These are phyloP conservation scores for Ips typographus DNA, from an alignment of 1,140 invertebrate genomes.

Conservation along the genomic window DNA sequence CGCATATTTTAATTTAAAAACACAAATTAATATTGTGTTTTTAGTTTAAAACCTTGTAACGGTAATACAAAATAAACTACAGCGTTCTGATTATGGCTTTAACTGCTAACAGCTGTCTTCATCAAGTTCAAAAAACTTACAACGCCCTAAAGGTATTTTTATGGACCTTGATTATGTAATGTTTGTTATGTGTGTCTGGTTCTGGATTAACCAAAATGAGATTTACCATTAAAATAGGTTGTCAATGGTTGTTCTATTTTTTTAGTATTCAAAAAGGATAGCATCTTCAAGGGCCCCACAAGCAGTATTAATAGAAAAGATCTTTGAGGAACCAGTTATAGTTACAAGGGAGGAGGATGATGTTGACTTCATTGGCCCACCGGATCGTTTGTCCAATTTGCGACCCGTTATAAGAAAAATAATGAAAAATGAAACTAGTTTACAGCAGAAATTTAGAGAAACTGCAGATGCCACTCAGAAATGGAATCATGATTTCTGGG, in stretches of 20 bases:
- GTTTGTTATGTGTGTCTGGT: too few species aligned
- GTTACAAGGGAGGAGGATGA: conserved; percentile 43
- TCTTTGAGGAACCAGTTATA: conserved; percentile 42
- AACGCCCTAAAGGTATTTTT: too few species aligned
- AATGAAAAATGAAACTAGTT: conserved; percentile 62
- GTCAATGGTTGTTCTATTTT: background rate
- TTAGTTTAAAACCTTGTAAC: too few species aligned
- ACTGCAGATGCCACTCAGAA: conserved; percentile 67
- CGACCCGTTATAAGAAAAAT: conserved; percentile 68
- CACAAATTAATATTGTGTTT: too few species aligned
- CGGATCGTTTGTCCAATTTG: conserved; percentile 76
- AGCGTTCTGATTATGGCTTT: too few species aligned
- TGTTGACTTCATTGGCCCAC: conserved; percentile 68
- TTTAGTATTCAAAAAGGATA: conserved; percentile 24
- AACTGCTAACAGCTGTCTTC: too few species aligned
- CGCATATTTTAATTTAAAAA: too few species aligned
- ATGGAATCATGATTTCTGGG: conserved; percentile 85
- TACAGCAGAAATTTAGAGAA: conserved; percentile 66
- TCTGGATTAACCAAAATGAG: too few species aligned
- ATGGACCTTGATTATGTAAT: too few species aligned
- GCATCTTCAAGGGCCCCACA: conserved; percentile 8
- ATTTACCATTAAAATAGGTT: too few species aligned
- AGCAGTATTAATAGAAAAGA: conserved; percentile 41
- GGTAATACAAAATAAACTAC: too few species aligned
- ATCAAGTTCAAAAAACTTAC: too few species aligned